Evolutionary conservation across 2,113 vertebrate genomes (phyloP), one percentile per base, ranked within the genome.

Genomic region (Fregata magnificens): DNA sequence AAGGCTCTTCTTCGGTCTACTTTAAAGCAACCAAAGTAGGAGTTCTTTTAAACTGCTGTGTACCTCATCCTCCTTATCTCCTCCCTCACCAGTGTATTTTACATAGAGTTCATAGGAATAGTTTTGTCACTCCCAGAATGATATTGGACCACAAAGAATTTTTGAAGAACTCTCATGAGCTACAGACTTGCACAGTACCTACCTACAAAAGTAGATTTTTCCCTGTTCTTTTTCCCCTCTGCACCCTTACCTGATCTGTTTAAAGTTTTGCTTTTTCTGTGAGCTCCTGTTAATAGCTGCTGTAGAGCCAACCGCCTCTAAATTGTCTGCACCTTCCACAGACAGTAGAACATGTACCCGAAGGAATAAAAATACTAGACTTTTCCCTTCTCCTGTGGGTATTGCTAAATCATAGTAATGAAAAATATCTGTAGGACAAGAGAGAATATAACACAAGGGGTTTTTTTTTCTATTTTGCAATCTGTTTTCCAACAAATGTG

Each of bases 1-100:
- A 98, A 88, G 98, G 98, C 55, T 98, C 98, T 24, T 99, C 99
- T 72, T 99, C 99, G 0, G 99, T 99, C 65, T 99, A 99, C 96
- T 99, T 99, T 59, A 99, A 99, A 98, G 98, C 98, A 97, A 99
- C 99, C 62, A 99, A 99, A 98, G 99, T 99, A 97, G 93, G 98
- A 95, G 22, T 18, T 47, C 26, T 70, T 73, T 62, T 21, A 44
- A 86, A 47, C 40, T 76, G 5, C 40, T 71, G 5, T 49, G 22
- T 82, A 16, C 61, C 40, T 94, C 45, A 11, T 59, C 32, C 16
- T 58, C 61, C 25, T 40, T 61, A 29, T 36, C 20, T 50, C 52
- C 45, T 77, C 26, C 31, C 28, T 82, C 31, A 47, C 14, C 36
- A 28, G 8, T 5, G 25, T 5, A 19, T 91, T 95, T 73, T 38